A percentile compares a stretch with the other conserved stretches of the same genome.
These are phyloP conservation scores for Thunnus albacares DNA, from an alignment of 2,797 vertebrate genomes.

Conservation along the genomic window DNA sequence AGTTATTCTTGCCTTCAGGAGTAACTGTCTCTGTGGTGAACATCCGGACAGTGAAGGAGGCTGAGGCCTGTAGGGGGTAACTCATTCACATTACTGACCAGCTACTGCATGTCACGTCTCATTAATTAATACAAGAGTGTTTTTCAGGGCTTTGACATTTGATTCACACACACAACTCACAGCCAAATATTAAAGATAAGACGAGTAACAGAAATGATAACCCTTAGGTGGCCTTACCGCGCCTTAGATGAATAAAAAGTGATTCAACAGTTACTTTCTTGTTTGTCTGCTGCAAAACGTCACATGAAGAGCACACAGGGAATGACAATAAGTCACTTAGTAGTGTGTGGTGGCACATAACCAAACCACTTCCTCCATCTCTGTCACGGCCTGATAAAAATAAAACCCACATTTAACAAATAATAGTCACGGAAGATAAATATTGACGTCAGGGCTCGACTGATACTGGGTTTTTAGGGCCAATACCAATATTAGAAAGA, in stretches of 20 bases:
- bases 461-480: too few relatives aligned
- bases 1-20: slow-evolving; percentile 38
- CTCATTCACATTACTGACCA: slow-evolving; percentile 5
- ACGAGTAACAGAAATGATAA: slow-evolving; percentile 21
- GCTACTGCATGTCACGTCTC: background rate
- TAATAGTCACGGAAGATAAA: slow-evolving; percentile 12
- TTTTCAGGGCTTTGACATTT: background rate
- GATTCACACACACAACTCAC: background rate
- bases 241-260: slow-evolving; percentile 27
- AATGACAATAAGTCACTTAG: slow-evolving; percentile 39
- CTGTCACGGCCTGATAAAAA: slow-evolving; percentile 36
- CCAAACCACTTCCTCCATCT: slow-evolving; percentile 37
- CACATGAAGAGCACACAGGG: slow-evolving; percentile 36
- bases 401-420: slow-evolving; percentile 21
- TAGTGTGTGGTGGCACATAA: slow-evolving; percentile 21
- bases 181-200: slow-evolving; percentile 2
- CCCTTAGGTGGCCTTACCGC: background rate
- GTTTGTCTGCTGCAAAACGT: slow-evolving; percentile 6
- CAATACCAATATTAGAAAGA: too few relatives aligned
- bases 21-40: slow-evolving; percentile 3
- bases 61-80: slow-evolving; percentile 7
- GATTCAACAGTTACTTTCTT: slow-evolving; percentile 29
- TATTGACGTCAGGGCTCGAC: background rate
- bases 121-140: background rate
- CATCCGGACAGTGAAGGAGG: background rate